Base-by-base conservation (phyloP, 2,888 invertebrate genomes). In the Rhorus exstirpatorius region DNA sequence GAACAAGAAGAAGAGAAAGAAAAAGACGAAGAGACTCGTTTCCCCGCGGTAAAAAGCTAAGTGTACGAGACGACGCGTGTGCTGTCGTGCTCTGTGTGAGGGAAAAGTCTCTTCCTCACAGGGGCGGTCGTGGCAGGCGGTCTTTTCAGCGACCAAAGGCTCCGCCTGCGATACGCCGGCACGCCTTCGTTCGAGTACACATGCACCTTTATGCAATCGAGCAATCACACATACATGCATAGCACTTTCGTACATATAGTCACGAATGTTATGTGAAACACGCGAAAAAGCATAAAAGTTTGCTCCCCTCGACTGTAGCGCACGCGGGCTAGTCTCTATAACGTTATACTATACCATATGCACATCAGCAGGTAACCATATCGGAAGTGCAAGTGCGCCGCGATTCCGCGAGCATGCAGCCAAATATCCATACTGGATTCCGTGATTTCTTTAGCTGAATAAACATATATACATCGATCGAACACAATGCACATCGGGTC, bases 121-220 rank as follows among this genome's bases (percentile, higher is more conserved):
- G 88, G 90, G 91, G 91, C 89, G 90, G 89, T 90, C 89, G 80
- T 72, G 87, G 86, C 89, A 89, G 91, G 91, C 91, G 91, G 89
- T 89, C 89, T 89, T 88, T 88, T 79, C 85, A 86, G 84, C 79
- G 86, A 84, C 85, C 86, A 91, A 90, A 89, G 76, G 90, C 91
- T 90, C 91, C 91, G 91, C 91, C 91, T 90, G 91, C 86, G 71
- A 85, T 81, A 74, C n/a, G n/a, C 79, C 63, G 84, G 83, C 84
- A 84, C 84, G 84, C 84, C 83, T 83, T 79, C 79, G 55, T 82
- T 81, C 79, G 65, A 79, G 51, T 77, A 72, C 78, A 81, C 76
- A 76, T 65, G 51, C 60, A 68, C 76, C 83, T 67, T 63, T 75
- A 14, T 46, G 38, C 44, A 75, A 55, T 67, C 76, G 31, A 31